Base-by-base conservation (phyloP, 1,140 invertebrate species). In the Diabrotica virgifera region DNA sequence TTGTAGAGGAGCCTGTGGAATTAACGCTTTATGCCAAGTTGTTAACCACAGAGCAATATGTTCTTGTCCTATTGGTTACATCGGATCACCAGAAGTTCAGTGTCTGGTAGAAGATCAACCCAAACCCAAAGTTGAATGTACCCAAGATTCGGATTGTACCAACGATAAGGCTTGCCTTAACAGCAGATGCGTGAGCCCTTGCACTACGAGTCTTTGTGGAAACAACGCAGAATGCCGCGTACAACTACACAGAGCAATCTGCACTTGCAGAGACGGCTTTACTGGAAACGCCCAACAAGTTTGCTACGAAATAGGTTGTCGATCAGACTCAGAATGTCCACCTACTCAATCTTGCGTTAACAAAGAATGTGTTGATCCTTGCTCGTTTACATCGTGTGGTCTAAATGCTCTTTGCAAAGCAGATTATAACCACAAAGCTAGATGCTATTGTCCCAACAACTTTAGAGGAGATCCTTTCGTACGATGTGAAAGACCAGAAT, bases 91-190 rank as follows among this genome's bases (percentile, higher is more conserved):
- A 0, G 86, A 88, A 65, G 85, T 90, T 8, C 85, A 90, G 64
- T 95, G 92, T 71, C 80, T 81, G 64, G 75, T 81, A 8, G 79
- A 82, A 69, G 64, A 65, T 56, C 63, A 70, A 67, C 51, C 80
- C 72, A 80, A 80, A 68, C 86, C 88, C 2, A 84, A 82, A 78
- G 89, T 90, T 6, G 93, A 95, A 80, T 96, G 94, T 77, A 80
- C 80, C 35, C 83, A 84, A 64, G 91, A 95, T 76, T 82, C 82
- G 0, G 90, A 96, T n/a, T 96, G 94, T 76, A 83, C 88, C 0
- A 91, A 92, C 66, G 87, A 92, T 70, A 89, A 92, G 72, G 89
- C 93, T 9, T 96, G 94, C 75, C 86, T 91, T 14, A 89, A 93
- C 74, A 81, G 88, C 63, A 84, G 80, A 60, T 96, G 94, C 71